phyloP scores from a whole-genome alignment of 2,113 vertebrate species.

The Taurulus bubalis region DNA sequence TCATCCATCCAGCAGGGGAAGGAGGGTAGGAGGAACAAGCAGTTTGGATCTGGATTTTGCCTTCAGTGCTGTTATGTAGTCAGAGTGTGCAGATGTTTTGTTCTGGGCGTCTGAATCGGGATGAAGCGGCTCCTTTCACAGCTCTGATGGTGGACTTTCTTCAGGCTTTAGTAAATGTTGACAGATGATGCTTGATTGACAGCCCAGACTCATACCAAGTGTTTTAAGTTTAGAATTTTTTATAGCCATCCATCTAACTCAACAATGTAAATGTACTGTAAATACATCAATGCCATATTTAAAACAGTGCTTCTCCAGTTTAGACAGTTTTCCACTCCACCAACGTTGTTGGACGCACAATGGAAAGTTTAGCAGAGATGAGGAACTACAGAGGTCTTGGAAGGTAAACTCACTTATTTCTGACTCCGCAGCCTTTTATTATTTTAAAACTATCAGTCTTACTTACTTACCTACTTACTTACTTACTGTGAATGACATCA shows the following conservation, averaged over 20 bases:
- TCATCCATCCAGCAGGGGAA: constrained; percentile 43
- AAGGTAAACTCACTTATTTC: not conserved
- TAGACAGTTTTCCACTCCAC: too few relatives aligned
- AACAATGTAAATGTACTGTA: not conserved
- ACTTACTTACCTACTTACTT: not conserved
- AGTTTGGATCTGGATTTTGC: constrained; percentile 47
- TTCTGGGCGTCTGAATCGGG: constrained; percentile 30
- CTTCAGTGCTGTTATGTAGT: constrained; percentile 39
- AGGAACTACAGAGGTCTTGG: not conserved
- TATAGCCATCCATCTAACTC: not conserved
- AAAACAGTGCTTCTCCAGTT: not conserved
- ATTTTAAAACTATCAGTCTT: not conserved
- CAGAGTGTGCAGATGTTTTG: constrained; percentile 30
- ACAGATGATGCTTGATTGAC: constrained; percentile 58
- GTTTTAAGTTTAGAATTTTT: not conserved
- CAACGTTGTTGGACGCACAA: not conserved
- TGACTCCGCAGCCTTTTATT: too few relatives aligned
- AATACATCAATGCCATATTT: not conserved
- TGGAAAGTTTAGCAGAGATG: not conserved
- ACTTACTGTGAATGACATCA: too few relatives aligned
- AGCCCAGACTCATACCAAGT: not conserved
- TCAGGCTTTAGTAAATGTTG: constrained; percentile 8
- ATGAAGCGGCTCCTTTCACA: constrained; percentile 39
- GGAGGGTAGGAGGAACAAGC: constrained; percentile 28
- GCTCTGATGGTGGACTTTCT: constrained; percentile 19